Evolutionary conservation across 2,888 invertebrate genomes (phyloP).

Genomic region (Formica aserva): DNA sequence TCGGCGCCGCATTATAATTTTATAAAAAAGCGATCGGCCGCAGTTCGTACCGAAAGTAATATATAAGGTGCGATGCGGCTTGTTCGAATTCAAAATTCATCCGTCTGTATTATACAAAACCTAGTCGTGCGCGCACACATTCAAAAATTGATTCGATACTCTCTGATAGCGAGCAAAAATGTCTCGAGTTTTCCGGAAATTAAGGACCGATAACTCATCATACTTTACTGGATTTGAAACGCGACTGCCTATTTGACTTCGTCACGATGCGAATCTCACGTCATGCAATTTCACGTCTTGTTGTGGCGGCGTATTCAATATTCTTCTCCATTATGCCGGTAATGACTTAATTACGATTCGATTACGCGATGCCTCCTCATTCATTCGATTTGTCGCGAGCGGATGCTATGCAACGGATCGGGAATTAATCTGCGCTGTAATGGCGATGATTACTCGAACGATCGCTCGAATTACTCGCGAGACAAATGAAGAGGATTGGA

Average conservation of each 20-base stretch:
- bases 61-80: constrained; percentile 54
- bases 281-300: constrained; percentile 35
- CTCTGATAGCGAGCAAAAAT: constrained; percentile 76
- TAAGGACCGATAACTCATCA: background rate
- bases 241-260: background rate
- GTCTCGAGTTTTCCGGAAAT: constrained; percentile 34
- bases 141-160: constrained; percentile 82
- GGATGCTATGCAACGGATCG: constrained; percentile 36
- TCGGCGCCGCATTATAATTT: constrained; percentile 76
- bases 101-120: constrained; percentile 81
- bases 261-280: constrained; percentile 12
- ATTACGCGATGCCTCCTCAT: constrained; percentile 67
- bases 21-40: constrained; percentile 71
- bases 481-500: background rate
- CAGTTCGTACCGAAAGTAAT: constrained; percentile 29
- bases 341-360: constrained; percentile 71
- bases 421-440: constrained; percentile 60
- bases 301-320: constrained; percentile 36
- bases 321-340: constrained; percentile 34
- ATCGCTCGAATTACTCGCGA: constrained; percentile 13
- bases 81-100: constrained; percentile 81
- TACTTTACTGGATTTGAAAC: background rate
- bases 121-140: constrained; percentile 59
- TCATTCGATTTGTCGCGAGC: constrained; percentile 60
- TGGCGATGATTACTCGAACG: background rate